These are phyloP conservation scores for Salvelinus sp. DNA, from an alignment of 2,113 vertebrate species.

Conservation along the genomic window DNA sequence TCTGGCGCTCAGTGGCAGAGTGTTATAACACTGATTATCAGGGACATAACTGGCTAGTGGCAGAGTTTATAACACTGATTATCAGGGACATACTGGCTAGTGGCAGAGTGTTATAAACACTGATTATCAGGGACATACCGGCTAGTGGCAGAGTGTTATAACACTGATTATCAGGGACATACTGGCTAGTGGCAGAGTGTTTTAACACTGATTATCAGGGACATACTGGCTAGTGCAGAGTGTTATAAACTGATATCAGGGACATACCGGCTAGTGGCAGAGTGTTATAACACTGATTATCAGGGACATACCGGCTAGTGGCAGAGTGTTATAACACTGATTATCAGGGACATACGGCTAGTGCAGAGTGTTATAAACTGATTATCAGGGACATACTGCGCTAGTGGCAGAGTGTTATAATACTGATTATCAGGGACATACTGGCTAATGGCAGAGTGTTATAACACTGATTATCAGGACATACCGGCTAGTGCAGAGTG, in stretches of 20 bases:
- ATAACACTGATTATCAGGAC: conserved; percentile 24
- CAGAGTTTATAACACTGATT: background rate
- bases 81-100: background rate
- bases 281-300: no score
- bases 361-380: conserved; percentile 1
- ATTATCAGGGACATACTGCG: conserved; percentile 16
- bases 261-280: background rate
- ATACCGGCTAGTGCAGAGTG: background rate
- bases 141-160: background rate
- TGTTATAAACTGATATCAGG: conserved; percentile 33
- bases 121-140: conserved; percentile 14
- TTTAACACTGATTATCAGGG: background rate
- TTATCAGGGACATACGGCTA: conserved; percentile 10
- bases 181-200: background rate
- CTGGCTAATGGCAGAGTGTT: background rate
- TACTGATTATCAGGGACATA: conserved; percentile 26
- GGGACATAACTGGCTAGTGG: background rate
- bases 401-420: conserved; percentile 46
- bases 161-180: conserved; percentile 24
- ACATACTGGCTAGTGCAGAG: no score
- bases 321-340: conserved; percentile 6
- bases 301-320: no score
- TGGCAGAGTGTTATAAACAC: conserved; percentile 1
- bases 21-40: background rate
- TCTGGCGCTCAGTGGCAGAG: conserved; percentile 39